phyloP scores from a whole-genome alignment of 2,888 invertebrate genomes.

The Tortrix viridana region DNA sequence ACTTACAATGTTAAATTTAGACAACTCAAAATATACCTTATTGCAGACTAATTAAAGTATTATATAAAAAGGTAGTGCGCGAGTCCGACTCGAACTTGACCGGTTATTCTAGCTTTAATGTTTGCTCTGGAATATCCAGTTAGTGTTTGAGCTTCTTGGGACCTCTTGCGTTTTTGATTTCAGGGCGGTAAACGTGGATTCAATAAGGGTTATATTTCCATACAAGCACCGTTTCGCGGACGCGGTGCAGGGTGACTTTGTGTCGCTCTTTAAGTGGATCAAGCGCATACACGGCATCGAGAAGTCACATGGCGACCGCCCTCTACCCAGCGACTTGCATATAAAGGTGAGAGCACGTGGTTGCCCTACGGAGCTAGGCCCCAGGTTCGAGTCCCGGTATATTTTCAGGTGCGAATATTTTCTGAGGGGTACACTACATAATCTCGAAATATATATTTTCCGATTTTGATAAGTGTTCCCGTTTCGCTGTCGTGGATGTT shows the following conservation, averaged over 20 bases:
- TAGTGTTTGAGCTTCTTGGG: too few species aligned
- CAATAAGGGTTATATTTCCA: slow-evolving; percentile 90
- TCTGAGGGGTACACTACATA: background rate
- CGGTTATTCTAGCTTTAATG: too few species aligned
- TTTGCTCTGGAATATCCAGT: too few species aligned
- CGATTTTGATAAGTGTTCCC: background rate
- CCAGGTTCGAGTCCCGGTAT: too few species aligned
- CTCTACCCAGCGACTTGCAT: slow-evolving; percentile 94
- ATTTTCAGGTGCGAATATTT: background rate
- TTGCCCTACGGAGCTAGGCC: too few species aligned
- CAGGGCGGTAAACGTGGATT: slow-evolving; percentile 85
- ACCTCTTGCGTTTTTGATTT: too few species aligned
- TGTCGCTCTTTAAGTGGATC: slow-evolving; percentile 97
- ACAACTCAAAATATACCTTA: too few species aligned
- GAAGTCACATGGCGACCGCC: slow-evolving; percentile 86
- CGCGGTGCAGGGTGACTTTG: slow-evolving; percentile 93
- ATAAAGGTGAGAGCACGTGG: slow-evolving; percentile 88
- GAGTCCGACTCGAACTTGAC: too few species aligned
- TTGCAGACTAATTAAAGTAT: too few species aligned
- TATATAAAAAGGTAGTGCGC: too few species aligned
- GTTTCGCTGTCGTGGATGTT: too few species aligned
- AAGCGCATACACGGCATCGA: slow-evolving; percentile 91
- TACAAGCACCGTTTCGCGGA: slow-evolving; percentile 95
- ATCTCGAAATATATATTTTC: background rate
- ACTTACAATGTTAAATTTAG: too few species aligned